Evolutionary conservation across 1,140 invertebrate genomes (phyloP).

Genomic region (Phymorhynchus buccinoides): DNA sequence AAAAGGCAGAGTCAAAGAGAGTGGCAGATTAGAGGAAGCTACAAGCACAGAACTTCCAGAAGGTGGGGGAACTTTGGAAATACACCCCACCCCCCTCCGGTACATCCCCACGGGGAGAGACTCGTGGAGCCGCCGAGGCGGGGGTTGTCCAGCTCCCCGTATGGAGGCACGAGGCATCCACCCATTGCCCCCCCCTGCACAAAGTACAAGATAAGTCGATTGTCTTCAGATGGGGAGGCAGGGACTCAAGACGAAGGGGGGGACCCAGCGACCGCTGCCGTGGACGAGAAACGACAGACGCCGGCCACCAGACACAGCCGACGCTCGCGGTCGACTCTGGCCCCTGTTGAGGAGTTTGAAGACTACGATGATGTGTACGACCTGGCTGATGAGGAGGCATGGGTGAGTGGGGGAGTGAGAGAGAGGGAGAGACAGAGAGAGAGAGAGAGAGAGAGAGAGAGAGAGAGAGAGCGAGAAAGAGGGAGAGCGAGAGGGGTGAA

Average conservation of each 20-base stretch:
- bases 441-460: neutral
- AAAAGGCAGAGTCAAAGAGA: no score
- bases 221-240: slow-evolving; percentile 48
- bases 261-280: slow-evolving; percentile 45
- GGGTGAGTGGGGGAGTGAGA: slow-evolving; percentile 59
- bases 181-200: no score
- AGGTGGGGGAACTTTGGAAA: no score
- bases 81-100: no score
- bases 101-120: no score
- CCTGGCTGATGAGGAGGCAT: slow-evolving; percentile 62
- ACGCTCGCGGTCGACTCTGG: slow-evolving; percentile 53
- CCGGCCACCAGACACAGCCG: slow-evolving; percentile 45
- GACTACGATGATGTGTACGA: slow-evolving; percentile 59
- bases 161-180: no score
- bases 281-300: slow-evolving; percentile 42
- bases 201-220: no score
- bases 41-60: no score
- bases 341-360: slow-evolving; percentile 58
- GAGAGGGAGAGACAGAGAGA: neutral
- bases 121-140: no score
- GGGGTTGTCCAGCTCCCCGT: no score
- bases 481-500: neutral
- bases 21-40: no score
- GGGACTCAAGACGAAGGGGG: slow-evolving; percentile 59
- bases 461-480: slow-evolving; percentile 7